Evolutionary conservation across 2,797 vertebrate genomes (phyloP), one percentile per base, ranked within the genome.

Genomic region (Lemur catta): DNA sequence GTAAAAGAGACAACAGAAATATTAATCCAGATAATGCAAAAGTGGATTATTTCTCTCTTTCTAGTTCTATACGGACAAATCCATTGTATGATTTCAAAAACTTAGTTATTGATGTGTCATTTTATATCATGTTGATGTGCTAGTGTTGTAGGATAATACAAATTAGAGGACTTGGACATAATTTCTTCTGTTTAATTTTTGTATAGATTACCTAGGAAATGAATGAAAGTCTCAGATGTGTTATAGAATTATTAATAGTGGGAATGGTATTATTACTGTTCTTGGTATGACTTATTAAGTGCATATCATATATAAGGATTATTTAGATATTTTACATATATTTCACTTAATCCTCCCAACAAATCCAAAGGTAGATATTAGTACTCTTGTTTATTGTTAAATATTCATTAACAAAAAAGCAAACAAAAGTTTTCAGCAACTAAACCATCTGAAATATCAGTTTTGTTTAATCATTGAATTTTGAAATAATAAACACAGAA

Each of bases 121-220:
- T 2, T 18, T 89, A 0, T 48, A 0, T 2, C n/a, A 6, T 26
- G 17, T 57, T 20, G 9, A 4, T 43, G 0, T 75, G 3, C 8
- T 86, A 0, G 6, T 59, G n/a, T 26, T 84, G 48, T 33, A 82
- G 13, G 0, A 35, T 15, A 86, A 78, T 48, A 38, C 10, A 84
- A 28, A 75, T 57, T 63, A 74, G n/a, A 92, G 1, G 38, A 63
- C 9, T 59, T 63, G 57, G 41, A 90, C 52, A 11, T 14, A 59
- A 92, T 85, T 69, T 52, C 4, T 57, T 84, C 0, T 84, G 3
- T 18, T 85, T 75, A 6, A 2, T 11, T 91, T 93, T 81, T 71
- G 22, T 71, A 22, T 92, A 72, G 14, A n/a, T 86, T 89, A 8
- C 38, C 17, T 82, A 59, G 5, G 61, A 86, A 93, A 59, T 50